Evolutionary conservation across 1,140 invertebrate species (phyloP), one percentile per base, ranked within the genome.

Genomic region (Drosophila sechellia): DNA sequence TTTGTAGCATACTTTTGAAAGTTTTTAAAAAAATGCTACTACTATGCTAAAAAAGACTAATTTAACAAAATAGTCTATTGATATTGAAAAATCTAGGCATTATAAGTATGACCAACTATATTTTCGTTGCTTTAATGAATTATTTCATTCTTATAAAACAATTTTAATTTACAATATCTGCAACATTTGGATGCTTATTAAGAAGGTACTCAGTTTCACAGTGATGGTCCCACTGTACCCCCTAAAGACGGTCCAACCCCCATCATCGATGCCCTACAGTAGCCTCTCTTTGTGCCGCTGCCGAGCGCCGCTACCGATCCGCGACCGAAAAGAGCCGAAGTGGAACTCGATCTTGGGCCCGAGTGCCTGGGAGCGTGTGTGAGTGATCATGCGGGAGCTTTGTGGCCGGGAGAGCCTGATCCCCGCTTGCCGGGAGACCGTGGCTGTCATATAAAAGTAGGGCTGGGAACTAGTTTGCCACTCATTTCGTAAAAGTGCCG

Each of bases 261-360:
- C 73, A 50, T 63, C 73, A 50, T 63, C 65, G 65, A 75, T 52
- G 81, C 56, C 50, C 79, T 54, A 90, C 83, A 81, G 87, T 90
- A 90, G 87, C 77, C 86, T 76, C 87, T 90, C 86, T 90, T 90
- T 90, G 72, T 83, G 87, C 78, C 78, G 70, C 69, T 75, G 77
- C 72, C 80, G 77, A 81, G 49, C 63, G 73, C 66, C 58, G 79
- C 68, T 81, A 87, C 83, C 76, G 83, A 86, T 71, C 69, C 80
- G 81, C 81, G 59, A 72, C 75, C 78, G 83, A 77, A 39, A 42
- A 80, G 77, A 58, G 73, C 68, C 73, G 81, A 72, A 60, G 66
- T 45, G 60, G 60, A 79, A 55, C 42, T 53, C 45, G 48, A 43
- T 57, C 54, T 50, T 54, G 22, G 46, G 25, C 43, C 45, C 40